Percentiles rank a stretch among this genome's conserved stretches.
phyloP scores from a whole-genome alignment of 1,140 invertebrate species.

The Diachasmimorpha longicaudata region DNA sequence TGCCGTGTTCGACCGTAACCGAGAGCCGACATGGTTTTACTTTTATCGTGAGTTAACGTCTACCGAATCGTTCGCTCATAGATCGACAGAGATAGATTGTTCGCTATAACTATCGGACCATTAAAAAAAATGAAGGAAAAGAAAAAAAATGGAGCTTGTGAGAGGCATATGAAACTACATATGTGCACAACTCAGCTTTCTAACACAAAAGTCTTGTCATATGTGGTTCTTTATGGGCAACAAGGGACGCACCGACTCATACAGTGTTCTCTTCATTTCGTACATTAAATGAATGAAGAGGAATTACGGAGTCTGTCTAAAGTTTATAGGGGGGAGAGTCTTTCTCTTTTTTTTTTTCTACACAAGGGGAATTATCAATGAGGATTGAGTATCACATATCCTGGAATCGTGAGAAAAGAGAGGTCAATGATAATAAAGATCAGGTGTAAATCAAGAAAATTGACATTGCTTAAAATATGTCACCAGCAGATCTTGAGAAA shows the following conservation, averaged over 20 bases:
- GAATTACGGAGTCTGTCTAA: neutral
- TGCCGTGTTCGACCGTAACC: slow-evolving; percentile 23
- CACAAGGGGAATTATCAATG: neutral
- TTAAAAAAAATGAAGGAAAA: slow-evolving; percentile 24
- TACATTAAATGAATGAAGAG: neutral
- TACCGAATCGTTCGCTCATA: slow-evolving; percentile 12
- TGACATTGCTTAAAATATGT: neutral
- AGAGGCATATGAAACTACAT: neutral
- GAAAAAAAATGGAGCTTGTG: neutral
- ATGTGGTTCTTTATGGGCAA: neutral
- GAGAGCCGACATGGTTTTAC: slow-evolving; percentile 30
- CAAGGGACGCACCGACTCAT: neutral
- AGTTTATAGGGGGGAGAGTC: neutral
- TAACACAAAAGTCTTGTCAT: neutral
- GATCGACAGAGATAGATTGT: slow-evolving; percentile 32
- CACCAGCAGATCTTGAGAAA: neutral
- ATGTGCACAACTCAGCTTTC: neutral
- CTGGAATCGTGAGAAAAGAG: too few species aligned
- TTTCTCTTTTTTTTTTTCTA: neutral
- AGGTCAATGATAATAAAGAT: neutral
- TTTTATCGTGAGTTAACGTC: slow-evolving; percentile 33
- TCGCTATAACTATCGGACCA: slow-evolving; percentile 12
- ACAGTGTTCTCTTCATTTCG: neutral
- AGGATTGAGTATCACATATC: too few species aligned
- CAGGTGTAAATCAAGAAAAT: neutral